A percentile compares a stretch with the other conserved stretches of the same genome.
Evolutionary conservation across 1,140 invertebrate genomes (phyloP).

Genomic region (Andricus grossulariae): DNA sequence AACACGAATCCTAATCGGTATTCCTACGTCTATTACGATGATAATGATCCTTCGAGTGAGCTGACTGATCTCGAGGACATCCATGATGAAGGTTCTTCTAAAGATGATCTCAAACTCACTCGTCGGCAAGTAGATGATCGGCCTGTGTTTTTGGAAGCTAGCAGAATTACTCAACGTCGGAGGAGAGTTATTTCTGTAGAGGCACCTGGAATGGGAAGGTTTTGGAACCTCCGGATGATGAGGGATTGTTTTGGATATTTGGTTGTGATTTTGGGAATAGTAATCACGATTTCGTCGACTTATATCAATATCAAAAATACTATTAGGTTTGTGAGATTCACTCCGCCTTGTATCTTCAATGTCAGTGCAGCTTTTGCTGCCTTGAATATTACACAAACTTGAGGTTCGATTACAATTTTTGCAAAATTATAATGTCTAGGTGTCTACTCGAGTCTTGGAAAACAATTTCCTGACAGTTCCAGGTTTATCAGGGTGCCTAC

Average conservation of each 20-base stretch:
- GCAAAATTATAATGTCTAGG: too few relatives aligned
- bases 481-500: too few relatives aligned
- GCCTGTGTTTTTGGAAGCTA: conserved; percentile 52
- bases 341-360: conserved; percentile 81
- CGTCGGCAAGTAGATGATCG: conserved; percentile 31
- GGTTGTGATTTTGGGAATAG: conserved; percentile 77
- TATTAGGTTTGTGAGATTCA: conserved; percentile 78
- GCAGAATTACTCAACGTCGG: conserved; percentile 35
- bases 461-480: too few relatives aligned
- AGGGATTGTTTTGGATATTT: conserved; percentile 71
- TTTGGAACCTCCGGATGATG: conserved; percentile 47
- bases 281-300: conserved; percentile 78
- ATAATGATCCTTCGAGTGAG: conserved; percentile 42
- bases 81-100: neutral
- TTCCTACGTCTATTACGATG: conserved; percentile 66
- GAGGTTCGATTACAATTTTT: neutral
- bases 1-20: conserved; percentile 52
- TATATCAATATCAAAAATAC: conserved; percentile 80
- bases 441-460: too few relatives aligned
- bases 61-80: conserved; percentile 47
- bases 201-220: neutral
- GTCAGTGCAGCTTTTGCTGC: conserved; percentile 42
- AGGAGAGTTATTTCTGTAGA: conserved; percentile 27
- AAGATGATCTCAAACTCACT: conserved; percentile 42
- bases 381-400: conserved; percentile 25